These are phyloP conservation scores for Microplitis mediator DNA, from an alignment of 1,140 invertebrate species.

Conservation along the genomic window DNA sequence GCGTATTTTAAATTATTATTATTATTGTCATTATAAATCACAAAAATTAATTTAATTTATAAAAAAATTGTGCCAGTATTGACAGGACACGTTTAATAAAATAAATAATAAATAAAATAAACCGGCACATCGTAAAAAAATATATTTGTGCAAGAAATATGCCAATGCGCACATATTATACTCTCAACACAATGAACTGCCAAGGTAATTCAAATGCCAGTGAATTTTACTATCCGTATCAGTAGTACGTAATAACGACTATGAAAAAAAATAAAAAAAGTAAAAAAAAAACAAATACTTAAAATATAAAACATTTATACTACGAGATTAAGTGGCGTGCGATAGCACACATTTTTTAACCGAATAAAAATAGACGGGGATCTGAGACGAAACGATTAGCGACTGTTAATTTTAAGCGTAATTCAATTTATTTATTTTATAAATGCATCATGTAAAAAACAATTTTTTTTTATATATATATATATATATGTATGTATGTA, in stretches of 20 bases:
- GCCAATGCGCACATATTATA: constrained; percentile 50
- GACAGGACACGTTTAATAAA: constrained; percentile 20
- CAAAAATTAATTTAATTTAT: too few relatives aligned
- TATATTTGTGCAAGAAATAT: constrained; percentile 32
- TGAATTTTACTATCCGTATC: constrained; percentile 63
- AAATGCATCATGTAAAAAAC: neutral
- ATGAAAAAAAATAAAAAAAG: constrained; percentile 37
- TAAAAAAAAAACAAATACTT: constrained; percentile 36
- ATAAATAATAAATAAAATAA: constrained; percentile 21
- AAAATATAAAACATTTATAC: constrained; percentile 16
- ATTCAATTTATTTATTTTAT: constrained; percentile 11
- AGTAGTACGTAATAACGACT: constrained; percentile 54
- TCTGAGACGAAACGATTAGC: constrained; percentile 11
- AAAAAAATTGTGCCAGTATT: too few relatives aligned
- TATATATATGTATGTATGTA: constrained; percentile 5
- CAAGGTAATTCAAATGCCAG: constrained; percentile 62
- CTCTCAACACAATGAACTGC: constrained; percentile 60
- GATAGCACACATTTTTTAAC: constrained; percentile 31
- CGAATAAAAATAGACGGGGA: constrained; percentile 9
- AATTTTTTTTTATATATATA: constrained; percentile 6
- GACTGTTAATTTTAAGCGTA: constrained; percentile 4
- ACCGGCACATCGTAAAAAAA: constrained; percentile 25
- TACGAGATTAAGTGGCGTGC: constrained; percentile 40
- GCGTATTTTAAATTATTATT: too few relatives aligned
- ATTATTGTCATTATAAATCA: too few relatives aligned